Conservation (phyloP, 2,888 invertebrate species). For the Philereme transversata region DNA sequence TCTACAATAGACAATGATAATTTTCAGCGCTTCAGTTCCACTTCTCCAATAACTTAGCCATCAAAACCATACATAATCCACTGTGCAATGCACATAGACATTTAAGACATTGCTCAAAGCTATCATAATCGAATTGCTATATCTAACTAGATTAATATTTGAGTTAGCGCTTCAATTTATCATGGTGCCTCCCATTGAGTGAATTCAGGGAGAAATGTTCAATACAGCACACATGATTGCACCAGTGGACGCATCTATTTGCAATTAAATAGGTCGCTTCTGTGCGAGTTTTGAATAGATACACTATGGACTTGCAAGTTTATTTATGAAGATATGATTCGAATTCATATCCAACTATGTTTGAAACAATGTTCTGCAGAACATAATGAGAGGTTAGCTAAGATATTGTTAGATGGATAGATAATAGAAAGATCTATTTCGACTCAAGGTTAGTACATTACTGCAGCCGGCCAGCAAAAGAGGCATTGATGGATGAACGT, state of each 20-base stretch:
- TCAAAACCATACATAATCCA: too few relatives aligned
- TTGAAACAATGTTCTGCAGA: neutral
- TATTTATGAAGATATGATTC: neutral
- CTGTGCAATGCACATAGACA: neutral
- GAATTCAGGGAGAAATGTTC: slow-evolving; percentile 31
- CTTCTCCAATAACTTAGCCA: too few relatives aligned
- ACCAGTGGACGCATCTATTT: slow-evolving; percentile 35
- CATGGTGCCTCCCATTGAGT: slow-evolving; percentile 23
- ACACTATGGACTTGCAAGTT: slow-evolving; percentile 9
- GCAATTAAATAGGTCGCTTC: slow-evolving; percentile 34
- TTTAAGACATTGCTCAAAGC: slow-evolving; percentile 2
- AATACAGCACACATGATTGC: slow-evolving; percentile 40
- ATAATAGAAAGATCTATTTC: too few relatives aligned
- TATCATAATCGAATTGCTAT: slow-evolving; percentile 17
- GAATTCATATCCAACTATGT: neutral
- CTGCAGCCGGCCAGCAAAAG: too few relatives aligned
- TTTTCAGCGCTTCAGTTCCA: too few relatives aligned
- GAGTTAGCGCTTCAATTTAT: slow-evolving; percentile 34
- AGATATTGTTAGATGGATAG: too few relatives aligned
- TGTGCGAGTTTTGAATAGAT: slow-evolving; percentile 22
- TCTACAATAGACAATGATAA: too few relatives aligned
- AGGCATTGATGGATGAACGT: too few relatives aligned
- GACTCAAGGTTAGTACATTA: too few relatives aligned
- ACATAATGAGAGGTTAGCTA: too few relatives aligned
- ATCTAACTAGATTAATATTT: slow-evolving; percentile 30